Base-by-base conservation (phyloP, 2,888 invertebrate genomes). In the Zaprionus obscuricornis region DNA sequence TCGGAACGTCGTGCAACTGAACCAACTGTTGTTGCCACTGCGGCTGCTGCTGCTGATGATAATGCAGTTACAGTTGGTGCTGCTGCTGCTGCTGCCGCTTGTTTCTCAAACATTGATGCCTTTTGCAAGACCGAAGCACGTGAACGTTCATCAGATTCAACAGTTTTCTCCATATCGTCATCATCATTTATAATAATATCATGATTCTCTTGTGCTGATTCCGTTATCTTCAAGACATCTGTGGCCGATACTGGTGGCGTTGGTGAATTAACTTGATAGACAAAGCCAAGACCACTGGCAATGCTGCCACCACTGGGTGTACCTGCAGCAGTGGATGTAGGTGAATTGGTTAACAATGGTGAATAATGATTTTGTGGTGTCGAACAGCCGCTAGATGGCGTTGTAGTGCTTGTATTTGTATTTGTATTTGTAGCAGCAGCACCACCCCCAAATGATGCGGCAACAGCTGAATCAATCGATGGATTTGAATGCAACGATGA, bases 31-130 rank as follows among this genome's bases (percentile, higher is more conserved):
- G 29, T 22, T 34, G 52, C 34, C 39, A 36, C 39, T 3, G 46
- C 34, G 10, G 31, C 40, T 0, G 50, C 29, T 31, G 52, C 3
- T 24, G 51, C 14, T 55, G 63, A 6, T 52, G 56, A 22, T 36
- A 74, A n/a, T 0, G 22, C 31, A 0, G 79, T 43, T 3, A 51
- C 29, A 1, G 72, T 34, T 6, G 66, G 51, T 8, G 66, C 57
- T 1, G 79, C 66, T 3, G 74, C 73, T 1, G 82, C 88, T 5
- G 88, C 88, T 11, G 89, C 87, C 22, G 90, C 88, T 68, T 88
- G 87, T 67, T 89, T 89, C 70, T 90, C 90, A 70, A 90, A 90
- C 90, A 90, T 89, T 16, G 91, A 91, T 14, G 89, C 89, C 76
- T 90, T 90, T 57, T 90, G 90, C 39, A 90, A 66, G 10, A 90